Conservation (phyloP, 53 echinoderm and acorn worm species). For the Temnopleurus reevesii region DNA sequence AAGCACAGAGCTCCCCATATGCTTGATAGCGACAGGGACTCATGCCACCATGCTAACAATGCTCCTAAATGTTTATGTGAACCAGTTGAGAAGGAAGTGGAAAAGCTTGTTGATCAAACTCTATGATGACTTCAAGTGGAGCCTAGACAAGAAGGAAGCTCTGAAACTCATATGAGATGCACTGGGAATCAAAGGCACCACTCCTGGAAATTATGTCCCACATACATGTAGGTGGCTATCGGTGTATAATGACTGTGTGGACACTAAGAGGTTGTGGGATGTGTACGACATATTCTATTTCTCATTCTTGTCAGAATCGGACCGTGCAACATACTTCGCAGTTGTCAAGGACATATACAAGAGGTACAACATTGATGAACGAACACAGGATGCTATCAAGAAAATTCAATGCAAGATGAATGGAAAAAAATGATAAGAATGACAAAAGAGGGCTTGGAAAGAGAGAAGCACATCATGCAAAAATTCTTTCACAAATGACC, state of each 20-base stretch:
- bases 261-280: background rate
- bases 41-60: constrained; percentile 60
- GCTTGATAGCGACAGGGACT: constrained; percentile 61
- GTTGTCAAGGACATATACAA: background rate
- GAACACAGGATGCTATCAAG: constrained; percentile 30
- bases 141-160: constrained; percentile 34
- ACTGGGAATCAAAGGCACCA: constrained; percentile 46
- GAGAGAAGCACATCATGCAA: background rate
- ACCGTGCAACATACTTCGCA: background rate
- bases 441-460: background rate
- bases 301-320: constrained; percentile 2
- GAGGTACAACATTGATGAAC: background rate
- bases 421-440: background rate
- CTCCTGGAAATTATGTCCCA: constrained; percentile 39
- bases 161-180: constrained; percentile 50
- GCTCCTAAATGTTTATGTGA: constrained; percentile 61
- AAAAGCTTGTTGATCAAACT: constrained; percentile 44
- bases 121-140: constrained; percentile 56
- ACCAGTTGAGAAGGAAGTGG: constrained; percentile 58
- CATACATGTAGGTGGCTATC: constrained; percentile 32
- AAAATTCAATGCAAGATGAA: background rate
- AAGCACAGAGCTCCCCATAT: constrained; percentile 52
- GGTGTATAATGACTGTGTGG: background rate
- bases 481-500: background rate
- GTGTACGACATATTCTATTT: background rate